Percentiles rank a stretch among this genome's conserved stretches.
Evolutionary conservation across 2,888 invertebrate species (phyloP).

Genomic region (Caenorhabditis sp.): DNA sequence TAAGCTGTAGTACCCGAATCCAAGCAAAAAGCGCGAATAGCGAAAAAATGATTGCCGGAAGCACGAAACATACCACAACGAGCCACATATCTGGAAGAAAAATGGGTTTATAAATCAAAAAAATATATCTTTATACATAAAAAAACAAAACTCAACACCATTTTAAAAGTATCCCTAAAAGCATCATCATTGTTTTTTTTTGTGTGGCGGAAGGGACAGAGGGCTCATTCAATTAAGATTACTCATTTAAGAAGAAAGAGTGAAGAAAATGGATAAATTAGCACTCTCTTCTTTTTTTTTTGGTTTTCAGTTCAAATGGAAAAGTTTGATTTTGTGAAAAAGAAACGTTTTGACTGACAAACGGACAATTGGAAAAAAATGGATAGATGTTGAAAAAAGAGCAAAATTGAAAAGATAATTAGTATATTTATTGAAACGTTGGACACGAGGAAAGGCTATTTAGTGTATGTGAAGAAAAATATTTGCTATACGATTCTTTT

Average conservation of each 20-base stretch:
- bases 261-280: background rate
- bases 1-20: conserved; percentile 35
- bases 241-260: background rate
- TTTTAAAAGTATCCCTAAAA: background rate
- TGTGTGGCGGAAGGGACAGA: background rate
- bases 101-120: background rate
- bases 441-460: too few relatives aligned
- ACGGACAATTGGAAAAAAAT: background rate
- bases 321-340: background rate
- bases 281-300: background rate
- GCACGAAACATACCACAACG: conserved; percentile 43
- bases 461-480: too few relatives aligned
- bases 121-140: too few relatives aligned
- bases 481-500: too few relatives aligned
- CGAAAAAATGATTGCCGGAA: conserved; percentile 41
- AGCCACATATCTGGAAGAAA: conserved; percentile 42
- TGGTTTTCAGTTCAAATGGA: too few relatives aligned
- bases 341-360: background rate
- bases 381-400: background rate
- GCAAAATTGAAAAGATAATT: background rate
- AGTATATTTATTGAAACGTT: background rate
- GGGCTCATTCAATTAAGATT: background rate
- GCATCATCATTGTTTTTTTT: background rate
- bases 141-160: too few relatives aligned
- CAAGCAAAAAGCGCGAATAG: conserved; percentile 39